Percentiles rank a stretch among this genome's conserved stretches.
These are phyloP conservation scores for Scarus forsteni DNA, from an alignment of 2,797 vertebrate species.

Conservation along the genomic window DNA sequence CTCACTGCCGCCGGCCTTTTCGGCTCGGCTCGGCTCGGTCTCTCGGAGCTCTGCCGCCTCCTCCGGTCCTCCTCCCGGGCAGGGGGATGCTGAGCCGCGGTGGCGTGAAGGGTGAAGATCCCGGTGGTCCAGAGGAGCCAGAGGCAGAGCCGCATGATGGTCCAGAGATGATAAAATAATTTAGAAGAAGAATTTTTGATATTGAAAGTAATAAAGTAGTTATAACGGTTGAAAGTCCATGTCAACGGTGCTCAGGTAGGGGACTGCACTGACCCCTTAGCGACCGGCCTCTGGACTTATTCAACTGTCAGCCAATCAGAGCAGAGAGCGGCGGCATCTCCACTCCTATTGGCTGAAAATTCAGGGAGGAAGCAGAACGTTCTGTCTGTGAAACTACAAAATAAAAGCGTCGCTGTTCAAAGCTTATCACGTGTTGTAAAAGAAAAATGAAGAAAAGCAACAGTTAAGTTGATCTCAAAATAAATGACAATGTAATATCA, in stretches of 20 bases:
- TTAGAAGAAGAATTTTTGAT: no score
- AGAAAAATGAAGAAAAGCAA: no score
- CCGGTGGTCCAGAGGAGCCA: slow-evolving; percentile 50
- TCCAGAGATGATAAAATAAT: not conserved
- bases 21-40: not conserved
- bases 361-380: not conserved
- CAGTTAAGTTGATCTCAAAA: no score
- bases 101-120: slow-evolving; percentile 13
- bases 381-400: not conserved
- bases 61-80: not conserved
- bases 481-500: no score
- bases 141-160: slow-evolving; percentile 47
- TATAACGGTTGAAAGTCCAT: no score
- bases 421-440: no score
- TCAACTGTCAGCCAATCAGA: slow-evolving; percentile 42
- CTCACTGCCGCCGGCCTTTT: slow-evolving; percentile 8
- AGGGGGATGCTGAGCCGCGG: slow-evolving; percentile 30
- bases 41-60: slow-evolving; percentile 2
- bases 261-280: not conserved
- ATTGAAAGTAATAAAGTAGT: no score
- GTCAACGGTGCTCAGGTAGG: no score
- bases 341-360: slow-evolving; percentile 20
- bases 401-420: no score
- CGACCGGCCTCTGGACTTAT: not conserved
- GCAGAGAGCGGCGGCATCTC: not conserved